Conservation (phyloP, 2,113 vertebrate genomes). For the Odobenus rosmarus region DNA sequence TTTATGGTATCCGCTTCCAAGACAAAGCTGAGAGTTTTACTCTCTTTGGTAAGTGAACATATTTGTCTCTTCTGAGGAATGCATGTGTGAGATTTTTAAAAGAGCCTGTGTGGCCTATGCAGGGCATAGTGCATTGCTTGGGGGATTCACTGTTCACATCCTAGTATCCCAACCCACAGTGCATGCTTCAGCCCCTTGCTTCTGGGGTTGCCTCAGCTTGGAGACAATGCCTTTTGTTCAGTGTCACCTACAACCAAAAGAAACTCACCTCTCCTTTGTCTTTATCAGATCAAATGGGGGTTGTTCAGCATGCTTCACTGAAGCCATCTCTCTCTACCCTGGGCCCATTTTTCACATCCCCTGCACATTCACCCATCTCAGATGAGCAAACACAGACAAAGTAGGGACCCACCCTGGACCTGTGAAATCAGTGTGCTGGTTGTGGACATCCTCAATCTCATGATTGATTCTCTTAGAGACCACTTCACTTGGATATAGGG, state of each 20-base stretch:
- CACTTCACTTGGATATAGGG: background rate
- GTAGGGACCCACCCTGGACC: background rate
- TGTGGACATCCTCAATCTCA: background rate
- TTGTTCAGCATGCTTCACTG: background rate
- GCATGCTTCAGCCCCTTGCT: background rate
- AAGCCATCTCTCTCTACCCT: background rate
- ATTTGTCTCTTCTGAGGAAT: background rate
- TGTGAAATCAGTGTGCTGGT: background rate
- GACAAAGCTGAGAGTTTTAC: background rate
- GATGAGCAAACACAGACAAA: background rate
- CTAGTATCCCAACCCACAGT: background rate
- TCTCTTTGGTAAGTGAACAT: background rate
- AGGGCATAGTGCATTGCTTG: background rate
- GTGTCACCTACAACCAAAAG: background rate
- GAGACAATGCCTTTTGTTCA: background rate
- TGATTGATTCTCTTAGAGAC: background rate
- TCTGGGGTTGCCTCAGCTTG: background rate
- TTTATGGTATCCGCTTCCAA: background rate
- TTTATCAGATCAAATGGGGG: background rate
- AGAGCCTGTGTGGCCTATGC: background rate
- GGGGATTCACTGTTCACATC: background rate
- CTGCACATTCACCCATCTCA: background rate
- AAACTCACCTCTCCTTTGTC: background rate
- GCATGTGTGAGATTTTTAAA: background rate
- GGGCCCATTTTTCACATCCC: fast-evolving